Conservation (phyloP, 2,113 vertebrate species). For the Thermophis baileyi region DNA sequence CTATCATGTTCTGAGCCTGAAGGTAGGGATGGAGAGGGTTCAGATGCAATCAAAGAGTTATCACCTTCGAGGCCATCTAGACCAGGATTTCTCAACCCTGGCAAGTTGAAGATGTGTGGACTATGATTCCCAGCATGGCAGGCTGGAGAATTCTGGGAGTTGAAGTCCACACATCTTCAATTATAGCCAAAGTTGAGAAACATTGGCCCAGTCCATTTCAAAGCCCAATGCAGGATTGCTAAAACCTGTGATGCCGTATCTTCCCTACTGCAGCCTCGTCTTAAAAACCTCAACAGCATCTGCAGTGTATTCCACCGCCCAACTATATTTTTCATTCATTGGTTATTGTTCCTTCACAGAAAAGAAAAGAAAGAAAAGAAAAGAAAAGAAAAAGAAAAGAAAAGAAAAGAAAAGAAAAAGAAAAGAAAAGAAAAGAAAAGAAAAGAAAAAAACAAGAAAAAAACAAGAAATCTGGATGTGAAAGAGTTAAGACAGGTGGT, state of each 20-base stretch:
- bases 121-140: neutral
- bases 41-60: neutral
- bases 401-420: neutral
- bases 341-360: neutral
- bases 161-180: neutral
- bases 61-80: neutral
- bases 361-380: neutral
- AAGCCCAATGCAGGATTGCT: neutral
- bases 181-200: neutral
- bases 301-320: neutral
- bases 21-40: neutral
- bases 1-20: conserved; percentile 95
- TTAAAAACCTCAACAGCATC: neutral
- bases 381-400: neutral
- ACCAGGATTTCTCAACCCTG: neutral
- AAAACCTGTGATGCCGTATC: neutral
- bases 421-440: neutral
- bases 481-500: neutral
- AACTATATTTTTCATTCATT: neutral
- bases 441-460: neutral
- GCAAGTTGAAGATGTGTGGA: neutral
- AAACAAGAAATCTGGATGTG: neutral
- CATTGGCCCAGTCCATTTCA: neutral
- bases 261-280: neutral
- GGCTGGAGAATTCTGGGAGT: neutral